A percentile compares a stretch with the other conserved stretches of the same genome.
Conservation (phyloP, 35 echinoderm and acorn worm genomes). For the Lytechinus variegatus region DNA sequence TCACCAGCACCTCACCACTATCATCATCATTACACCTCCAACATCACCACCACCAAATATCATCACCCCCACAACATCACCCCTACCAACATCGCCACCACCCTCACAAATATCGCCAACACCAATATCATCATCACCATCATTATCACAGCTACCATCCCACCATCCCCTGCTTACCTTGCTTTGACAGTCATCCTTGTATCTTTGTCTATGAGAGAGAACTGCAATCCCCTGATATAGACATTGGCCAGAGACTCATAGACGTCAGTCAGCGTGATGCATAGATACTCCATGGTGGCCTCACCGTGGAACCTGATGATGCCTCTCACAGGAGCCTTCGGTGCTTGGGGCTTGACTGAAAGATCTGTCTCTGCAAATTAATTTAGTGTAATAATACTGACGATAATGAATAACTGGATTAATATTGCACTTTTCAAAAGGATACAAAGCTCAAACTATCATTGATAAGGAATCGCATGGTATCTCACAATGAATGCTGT, state of each 20-base stretch:
- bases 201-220: conserved; percentile 74
- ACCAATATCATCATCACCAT: not conserved
- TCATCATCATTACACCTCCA: too few species aligned
- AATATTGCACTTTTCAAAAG: too few species aligned
- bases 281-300: conserved; percentile 83
- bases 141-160: not conserved
- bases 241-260: conserved; percentile 76
- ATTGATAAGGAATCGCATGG: not conserved
- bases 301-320: conserved; percentile 76
- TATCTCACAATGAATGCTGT: not conserved
- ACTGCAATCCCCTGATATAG: conserved; percentile 79
- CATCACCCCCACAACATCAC: too few species aligned
- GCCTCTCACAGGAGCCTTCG: conserved; percentile 49
- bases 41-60: too few species aligned
- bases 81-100: not conserved
- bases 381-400: not conserved
- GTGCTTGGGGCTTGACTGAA: conserved; percentile 1
- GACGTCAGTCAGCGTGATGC: conserved; percentile 80
- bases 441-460: too few species aligned
- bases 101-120: not conserved
- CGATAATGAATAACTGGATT: too few species aligned
- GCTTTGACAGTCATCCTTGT: conserved; percentile 84
- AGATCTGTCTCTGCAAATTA: not conserved
- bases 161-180: conserved; percentile 50
- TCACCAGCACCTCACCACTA: not conserved